Conservation (phyloP, 2,113 vertebrate species). For the Scomber colias region DNA sequence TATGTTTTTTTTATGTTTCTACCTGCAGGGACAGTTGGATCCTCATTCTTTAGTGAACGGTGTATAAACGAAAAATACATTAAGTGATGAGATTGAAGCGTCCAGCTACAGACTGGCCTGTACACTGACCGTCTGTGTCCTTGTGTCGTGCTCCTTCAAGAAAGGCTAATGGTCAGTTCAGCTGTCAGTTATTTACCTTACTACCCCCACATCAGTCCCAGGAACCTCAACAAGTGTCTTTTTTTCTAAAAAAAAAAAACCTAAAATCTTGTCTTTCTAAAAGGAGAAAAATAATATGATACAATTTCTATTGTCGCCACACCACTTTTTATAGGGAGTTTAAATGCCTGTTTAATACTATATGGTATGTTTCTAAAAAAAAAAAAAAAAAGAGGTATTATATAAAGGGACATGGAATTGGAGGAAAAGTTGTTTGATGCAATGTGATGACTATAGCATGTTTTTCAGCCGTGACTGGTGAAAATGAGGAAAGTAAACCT, state of each 20-base stretch:
- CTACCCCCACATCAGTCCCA: constrained; percentile 54
- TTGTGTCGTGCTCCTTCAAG: constrained; percentile 47
- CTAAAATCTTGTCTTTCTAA: constrained; percentile 74
- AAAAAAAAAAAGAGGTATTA: constrained; percentile 16
- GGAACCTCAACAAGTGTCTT: constrained; percentile 82
- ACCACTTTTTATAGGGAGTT: constrained; percentile 80
- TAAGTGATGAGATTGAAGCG: constrained; percentile 4
- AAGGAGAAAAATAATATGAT: constrained; percentile 32
- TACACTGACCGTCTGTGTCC: constrained; percentile 53
- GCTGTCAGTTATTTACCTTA: constrained; percentile 32
- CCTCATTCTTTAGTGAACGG: constrained; percentile 26
- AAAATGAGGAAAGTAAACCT: background rate
- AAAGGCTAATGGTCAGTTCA: constrained; percentile 46
- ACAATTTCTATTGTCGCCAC: constrained; percentile 77
- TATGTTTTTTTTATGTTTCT: constrained; percentile 44
- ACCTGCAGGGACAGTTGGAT: constrained; percentile 70
- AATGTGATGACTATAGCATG: constrained; percentile 48
- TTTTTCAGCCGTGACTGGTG: constrained; percentile 40
- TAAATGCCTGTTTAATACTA: constrained; percentile 76
- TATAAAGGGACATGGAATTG: constrained; percentile 15
- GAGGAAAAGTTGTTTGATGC: constrained; percentile 20
- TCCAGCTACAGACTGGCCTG: constrained; percentile 47
- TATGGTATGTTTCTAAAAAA: constrained; percentile 63
- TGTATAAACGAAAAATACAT: constrained; percentile 23
- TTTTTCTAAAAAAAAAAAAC: constrained; percentile 64